Conservation (phyloP, 2,888 invertebrate species). For the Aporophyla lueneburgensis region DNA sequence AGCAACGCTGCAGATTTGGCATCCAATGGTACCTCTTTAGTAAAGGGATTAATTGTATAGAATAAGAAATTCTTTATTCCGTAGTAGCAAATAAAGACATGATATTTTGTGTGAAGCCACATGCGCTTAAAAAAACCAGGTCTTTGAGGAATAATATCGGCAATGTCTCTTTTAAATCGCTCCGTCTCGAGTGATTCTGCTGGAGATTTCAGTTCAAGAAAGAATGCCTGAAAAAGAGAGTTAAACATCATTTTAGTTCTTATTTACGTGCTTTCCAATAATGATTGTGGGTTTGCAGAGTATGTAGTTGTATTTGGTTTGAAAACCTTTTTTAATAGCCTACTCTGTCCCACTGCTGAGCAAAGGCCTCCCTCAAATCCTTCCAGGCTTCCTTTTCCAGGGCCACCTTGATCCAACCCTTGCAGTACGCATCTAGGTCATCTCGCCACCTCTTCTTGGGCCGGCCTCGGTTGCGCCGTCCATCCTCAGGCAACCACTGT, state of each 20-base stretch:
- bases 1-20: neutral
- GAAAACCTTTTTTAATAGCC: too few relatives aligned
- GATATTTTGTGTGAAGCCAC: neutral
- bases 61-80: neutral
- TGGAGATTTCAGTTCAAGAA: neutral
- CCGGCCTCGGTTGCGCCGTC: too few relatives aligned
- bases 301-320: too few relatives aligned
- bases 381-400: too few relatives aligned
- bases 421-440: too few relatives aligned
- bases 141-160: fast-evolving
- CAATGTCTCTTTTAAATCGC: neutral
- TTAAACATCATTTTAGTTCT: neutral
- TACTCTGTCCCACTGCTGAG: too few relatives aligned
- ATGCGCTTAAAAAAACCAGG: neutral
- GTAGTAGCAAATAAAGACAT: neutral
- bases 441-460: too few relatives aligned
- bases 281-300: neutral
- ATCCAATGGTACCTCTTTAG: fast-evolving
- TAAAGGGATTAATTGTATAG: constrained; percentile 1
- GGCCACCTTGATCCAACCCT: too few relatives aligned
- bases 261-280: neutral
- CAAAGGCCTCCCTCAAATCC: too few relatives aligned
- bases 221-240: constrained; percentile 5
- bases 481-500: too few relatives aligned
- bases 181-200: neutral